Evolutionary conservation across 2,888 invertebrate genomes (phyloP).

Genomic region (Coenonympha arcania): DNA sequence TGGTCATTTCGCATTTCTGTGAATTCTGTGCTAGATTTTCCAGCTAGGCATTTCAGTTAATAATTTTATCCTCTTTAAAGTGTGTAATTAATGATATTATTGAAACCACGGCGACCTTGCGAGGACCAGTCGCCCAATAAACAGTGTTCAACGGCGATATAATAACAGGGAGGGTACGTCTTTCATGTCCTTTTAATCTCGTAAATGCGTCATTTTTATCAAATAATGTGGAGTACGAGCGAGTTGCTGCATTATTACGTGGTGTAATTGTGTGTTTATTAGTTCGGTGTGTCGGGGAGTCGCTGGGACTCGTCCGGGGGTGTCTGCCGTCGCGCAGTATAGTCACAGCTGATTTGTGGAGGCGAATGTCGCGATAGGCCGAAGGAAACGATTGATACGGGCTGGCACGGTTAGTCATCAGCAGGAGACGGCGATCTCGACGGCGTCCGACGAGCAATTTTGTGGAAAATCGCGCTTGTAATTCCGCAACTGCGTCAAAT

Average conservation of each 20-base stretch:
- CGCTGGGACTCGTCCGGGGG: slow-evolving; percentile 33
- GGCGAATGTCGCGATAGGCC: slow-evolving; percentile 55
- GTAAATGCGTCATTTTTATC: slow-evolving; percentile 75
- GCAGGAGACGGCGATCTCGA: slow-evolving; percentile 53
- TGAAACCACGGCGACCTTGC: slow-evolving; percentile 65
- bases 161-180: slow-evolving; percentile 74
- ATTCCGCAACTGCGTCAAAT: slow-evolving; percentile 46
- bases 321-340: slow-evolving; percentile 34
- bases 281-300: slow-evolving; percentile 11
- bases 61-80: slow-evolving; percentile 55
- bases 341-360: slow-evolving; percentile 67
- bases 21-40: slow-evolving; percentile 70
- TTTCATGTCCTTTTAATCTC: slow-evolving; percentile 67
- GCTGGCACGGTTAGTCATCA: slow-evolving; percentile 68
- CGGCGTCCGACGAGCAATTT: slow-evolving; percentile 45
- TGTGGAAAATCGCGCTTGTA: slow-evolving; percentile 39
- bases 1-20: slow-evolving; percentile 70
- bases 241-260: slow-evolving; percentile 41
- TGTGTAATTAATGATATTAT: slow-evolving; percentile 72
- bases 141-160: slow-evolving; percentile 63
- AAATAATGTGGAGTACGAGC: slow-evolving; percentile 53
- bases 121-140: slow-evolving; percentile 66
- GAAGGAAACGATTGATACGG: slow-evolving; percentile 57
- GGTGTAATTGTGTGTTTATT: slow-evolving; percentile 29
- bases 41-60: slow-evolving; percentile 61